Evolutionary conservation across 2,113 vertebrate species (phyloP).

Genomic region (Myiozetetes cayanensis): DNA sequence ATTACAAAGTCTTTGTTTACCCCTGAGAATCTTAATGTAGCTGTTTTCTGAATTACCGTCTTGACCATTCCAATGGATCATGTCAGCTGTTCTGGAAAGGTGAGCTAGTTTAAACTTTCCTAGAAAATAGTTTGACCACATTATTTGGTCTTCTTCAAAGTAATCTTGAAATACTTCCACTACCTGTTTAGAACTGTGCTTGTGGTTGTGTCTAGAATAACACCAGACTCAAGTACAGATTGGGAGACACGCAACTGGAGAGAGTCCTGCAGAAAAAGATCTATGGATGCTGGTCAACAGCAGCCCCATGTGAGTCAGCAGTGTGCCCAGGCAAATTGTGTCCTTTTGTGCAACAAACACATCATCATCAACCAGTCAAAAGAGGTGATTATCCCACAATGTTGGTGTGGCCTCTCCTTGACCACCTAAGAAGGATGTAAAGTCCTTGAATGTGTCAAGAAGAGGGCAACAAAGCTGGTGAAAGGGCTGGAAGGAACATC

Average conservation of each 20-base stretch:
- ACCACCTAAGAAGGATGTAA: background rate
- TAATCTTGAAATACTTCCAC: background rate
- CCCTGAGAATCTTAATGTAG: background rate
- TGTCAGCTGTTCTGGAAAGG: background rate
- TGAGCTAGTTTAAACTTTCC: background rate
- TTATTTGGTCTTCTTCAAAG: background rate
- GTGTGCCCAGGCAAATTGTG: background rate
- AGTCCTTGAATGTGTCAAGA: background rate
- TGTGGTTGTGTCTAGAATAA: background rate
- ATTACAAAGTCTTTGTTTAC: background rate
- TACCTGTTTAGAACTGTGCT: background rate
- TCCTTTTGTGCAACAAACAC: background rate
- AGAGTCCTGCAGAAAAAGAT: background rate
- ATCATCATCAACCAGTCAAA: background rate
- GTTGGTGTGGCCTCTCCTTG: background rate
- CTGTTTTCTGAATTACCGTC: background rate
- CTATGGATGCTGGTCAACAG: accelerated
- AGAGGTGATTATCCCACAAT: accelerated
- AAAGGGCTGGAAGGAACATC: background rate
- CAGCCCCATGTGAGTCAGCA: background rate
- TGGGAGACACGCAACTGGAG: background rate
- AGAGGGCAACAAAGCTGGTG: background rate
- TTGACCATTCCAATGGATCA: background rate
- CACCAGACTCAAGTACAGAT: background rate
- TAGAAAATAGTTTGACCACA: background rate